Conservation (phyloP, 2,113 vertebrate genomes). For the Delphinus delphis region DNA sequence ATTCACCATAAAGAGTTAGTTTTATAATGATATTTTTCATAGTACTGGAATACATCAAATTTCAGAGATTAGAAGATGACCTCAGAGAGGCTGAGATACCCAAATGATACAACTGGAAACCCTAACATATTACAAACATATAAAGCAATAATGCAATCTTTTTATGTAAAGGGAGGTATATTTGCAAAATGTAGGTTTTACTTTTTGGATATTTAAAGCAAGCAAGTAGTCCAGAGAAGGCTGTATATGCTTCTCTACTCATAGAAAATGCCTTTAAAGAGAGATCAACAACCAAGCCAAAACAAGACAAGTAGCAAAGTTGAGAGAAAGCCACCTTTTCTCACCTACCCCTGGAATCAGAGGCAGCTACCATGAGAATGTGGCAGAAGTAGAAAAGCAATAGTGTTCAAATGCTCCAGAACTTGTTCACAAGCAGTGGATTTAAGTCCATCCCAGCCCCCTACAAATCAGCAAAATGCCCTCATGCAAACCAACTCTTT, state of each 20-base stretch:
- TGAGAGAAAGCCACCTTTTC: background rate
- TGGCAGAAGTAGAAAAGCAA: background rate
- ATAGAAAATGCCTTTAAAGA: background rate
- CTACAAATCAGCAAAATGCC: background rate
- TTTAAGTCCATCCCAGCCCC: background rate
- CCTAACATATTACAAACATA: background rate
- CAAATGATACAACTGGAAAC: background rate
- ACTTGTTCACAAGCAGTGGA: background rate
- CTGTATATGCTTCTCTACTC: background rate
- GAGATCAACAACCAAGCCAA: background rate
- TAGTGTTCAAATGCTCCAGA: background rate
- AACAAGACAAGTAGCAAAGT: background rate
- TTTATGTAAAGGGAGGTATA: background rate
- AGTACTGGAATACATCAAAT: background rate
- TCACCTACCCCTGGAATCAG: background rate
- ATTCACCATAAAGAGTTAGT: conserved; percentile 21
- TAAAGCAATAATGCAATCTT: background rate
- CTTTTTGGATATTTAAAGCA: background rate
- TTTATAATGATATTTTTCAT: background rate
- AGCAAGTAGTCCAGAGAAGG: background rate
- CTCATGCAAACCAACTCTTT: background rate
- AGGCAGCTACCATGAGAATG: background rate
- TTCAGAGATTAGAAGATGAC: conserved; percentile 28
- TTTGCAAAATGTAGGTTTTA: background rate
- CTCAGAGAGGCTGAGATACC: background rate